A percentile compares a stretch with the other conserved stretches of the same genome.
phyloP scores from a whole-genome alignment of 2,888 invertebrate species.

The Lithophane socia region DNA sequence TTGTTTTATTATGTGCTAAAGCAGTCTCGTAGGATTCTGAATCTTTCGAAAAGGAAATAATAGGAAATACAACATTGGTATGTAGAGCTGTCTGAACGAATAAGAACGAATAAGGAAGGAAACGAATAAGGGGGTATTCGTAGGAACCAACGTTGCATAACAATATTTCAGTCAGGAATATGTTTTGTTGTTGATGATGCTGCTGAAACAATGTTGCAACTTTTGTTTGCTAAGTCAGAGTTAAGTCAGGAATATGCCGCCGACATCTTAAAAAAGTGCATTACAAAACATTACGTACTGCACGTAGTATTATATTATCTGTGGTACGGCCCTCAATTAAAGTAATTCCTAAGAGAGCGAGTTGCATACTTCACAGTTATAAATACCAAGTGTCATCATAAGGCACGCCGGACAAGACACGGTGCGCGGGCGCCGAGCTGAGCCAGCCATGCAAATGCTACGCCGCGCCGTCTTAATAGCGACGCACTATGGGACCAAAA shows the following conservation, averaged over 20 bases:
- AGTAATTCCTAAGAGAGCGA: conserved; percentile 40
- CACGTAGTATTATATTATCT: too few relatives aligned
- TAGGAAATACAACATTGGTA: neutral
- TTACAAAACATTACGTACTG: conserved; percentile 24
- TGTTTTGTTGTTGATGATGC: neutral
- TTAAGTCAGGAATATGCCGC: neutral
- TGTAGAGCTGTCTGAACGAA: neutral
- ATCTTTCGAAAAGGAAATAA: neutral
- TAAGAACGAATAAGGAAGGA: too few relatives aligned
- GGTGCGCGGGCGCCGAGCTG: conserved; percentile 53
- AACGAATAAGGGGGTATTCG: too few relatives aligned
- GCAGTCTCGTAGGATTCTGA: neutral
- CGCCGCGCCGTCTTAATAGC: conserved; percentile 67
- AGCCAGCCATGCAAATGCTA: conserved; percentile 74
- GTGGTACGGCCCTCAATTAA: conserved; percentile 20
- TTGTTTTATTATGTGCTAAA: conserved; percentile 19
- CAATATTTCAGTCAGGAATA: neutral
- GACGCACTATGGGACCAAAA: conserved; percentile 66
- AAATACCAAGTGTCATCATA: conserved; percentile 67
- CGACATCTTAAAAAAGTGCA: conserved; percentile 15
- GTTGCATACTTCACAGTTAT: conserved; percentile 68
- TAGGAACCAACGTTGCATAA: neutral
- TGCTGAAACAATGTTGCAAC: neutral
- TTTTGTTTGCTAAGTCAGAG: neutral
- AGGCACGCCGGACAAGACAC: conserved; percentile 63